Conservation (phyloP, 2,797 vertebrate genomes). For the Darevskia nairensis region DNA sequence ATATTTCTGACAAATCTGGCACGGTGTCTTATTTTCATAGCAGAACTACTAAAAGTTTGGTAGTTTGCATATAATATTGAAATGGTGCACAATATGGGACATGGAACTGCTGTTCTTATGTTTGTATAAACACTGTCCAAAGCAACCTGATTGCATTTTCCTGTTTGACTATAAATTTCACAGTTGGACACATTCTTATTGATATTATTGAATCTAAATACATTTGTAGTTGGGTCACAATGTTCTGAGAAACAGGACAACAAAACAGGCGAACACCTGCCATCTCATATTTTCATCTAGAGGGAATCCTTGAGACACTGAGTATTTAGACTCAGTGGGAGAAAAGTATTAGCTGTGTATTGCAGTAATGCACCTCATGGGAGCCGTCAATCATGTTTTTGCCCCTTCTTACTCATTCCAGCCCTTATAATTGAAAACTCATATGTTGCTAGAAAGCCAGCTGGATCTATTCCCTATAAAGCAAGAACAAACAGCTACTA, state of each 20-base stretch:
- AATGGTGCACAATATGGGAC: neutral
- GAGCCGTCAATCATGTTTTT: slow-evolving; percentile 42
- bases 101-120: neutral
- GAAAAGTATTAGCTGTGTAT: slow-evolving; percentile 59
- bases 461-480: slow-evolving; percentile 21
- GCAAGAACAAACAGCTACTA: slow-evolving; percentile 19
- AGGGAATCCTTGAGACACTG: slow-evolving; percentile 58
- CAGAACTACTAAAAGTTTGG: neutral
- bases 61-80: neutral
- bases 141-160: neutral
- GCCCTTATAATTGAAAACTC: slow-evolving; percentile 50
- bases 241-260: slow-evolving; percentile 35
- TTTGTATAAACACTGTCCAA: neutral
- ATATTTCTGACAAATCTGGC: neutral
- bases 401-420: slow-evolving; percentile 3
- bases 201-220: slow-evolving; percentile 48
- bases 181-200: slow-evolving; percentile 62
- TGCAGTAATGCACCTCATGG: slow-evolving; percentile 33
- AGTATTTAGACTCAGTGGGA: slow-evolving; percentile 56
- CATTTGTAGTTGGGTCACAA: slow-evolving; percentile 1
- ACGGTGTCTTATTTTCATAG: neutral
- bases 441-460: slow-evolving; percentile 50
- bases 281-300: slow-evolving; percentile 49
- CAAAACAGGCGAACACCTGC: slow-evolving; percentile 75
- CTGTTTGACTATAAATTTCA: neutral